Base-by-base conservation (phyloP, 2,797 vertebrate species). In the Cichlasoma orientale region DNA sequence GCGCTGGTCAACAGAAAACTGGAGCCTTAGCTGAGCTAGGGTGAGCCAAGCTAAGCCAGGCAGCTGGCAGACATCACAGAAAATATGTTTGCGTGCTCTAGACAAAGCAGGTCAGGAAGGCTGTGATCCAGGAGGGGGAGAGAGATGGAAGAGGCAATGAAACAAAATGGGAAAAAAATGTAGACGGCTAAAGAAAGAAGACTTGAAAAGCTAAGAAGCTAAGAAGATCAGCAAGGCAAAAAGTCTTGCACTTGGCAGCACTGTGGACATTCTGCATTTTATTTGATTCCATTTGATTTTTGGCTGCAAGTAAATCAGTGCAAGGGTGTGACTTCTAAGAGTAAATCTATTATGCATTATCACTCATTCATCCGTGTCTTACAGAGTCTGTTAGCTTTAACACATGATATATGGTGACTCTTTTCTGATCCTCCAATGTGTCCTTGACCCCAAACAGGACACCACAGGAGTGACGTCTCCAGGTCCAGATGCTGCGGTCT, bases 401-500 rank as follows among this genome's bases (percentile, higher is more conserved):
- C 82, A 82, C 89, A 84, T 83, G 85, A 92, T 88, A 89, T 79
- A 87, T 78, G 55, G 83, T 12, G 0, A 52, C 71, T 85, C 69
- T 57, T 89, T 83, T 93, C 87, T 93, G 76, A 92, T 90, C 90
- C 58, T 77, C 71, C 66, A n/a, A 47, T 71, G 85, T 82, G 89
- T 92, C 92, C 90, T 82, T 91, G 90, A 92, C 89, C 92, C 88
- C 73, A 76, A 90, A 90, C 89, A 84, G 83, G 89, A 88, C 89
- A 66, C 82, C 27, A 7, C 74, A 82, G 87, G 88, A 85, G 83
- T 90, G 89, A 92, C 78, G 82, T 78, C 70, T 72, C 12, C 56
- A 16, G 56, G 82, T 84, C 90, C 93, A 93, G 91, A 93, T 94
- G 93, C 89, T 80, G 80, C 27, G 5, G 86, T 44, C 86, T 92